Conservation (phyloP, 1,140 invertebrate genomes). For the Chionoecetes opilio region DNA sequence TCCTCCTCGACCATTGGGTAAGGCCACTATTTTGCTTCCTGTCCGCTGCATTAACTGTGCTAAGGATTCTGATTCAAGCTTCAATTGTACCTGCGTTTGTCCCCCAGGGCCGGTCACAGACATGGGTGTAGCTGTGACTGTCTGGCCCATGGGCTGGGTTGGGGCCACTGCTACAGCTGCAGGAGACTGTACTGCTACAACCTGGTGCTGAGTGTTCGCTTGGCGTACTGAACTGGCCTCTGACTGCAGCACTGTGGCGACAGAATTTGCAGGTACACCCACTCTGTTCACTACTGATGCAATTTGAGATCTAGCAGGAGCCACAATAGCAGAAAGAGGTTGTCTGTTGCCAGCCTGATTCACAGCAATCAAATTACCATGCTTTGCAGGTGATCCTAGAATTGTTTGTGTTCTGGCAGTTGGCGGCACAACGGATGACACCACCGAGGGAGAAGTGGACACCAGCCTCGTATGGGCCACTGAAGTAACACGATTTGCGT, state of each 20-base stretch:
- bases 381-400: constrained; percentile 37
- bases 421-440: constrained; percentile 76
- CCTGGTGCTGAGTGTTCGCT: constrained; percentile 49
- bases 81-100: constrained; percentile 76
- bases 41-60: constrained; percentile 79
- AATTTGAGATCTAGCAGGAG: constrained; percentile 50
- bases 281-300: constrained; percentile 71
- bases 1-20: constrained; percentile 80
- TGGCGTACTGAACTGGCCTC: constrained; percentile 1
- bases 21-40: constrained; percentile 78
- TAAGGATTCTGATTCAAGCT: constrained; percentile 69
- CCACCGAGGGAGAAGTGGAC: constrained; percentile 76
- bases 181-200: constrained; percentile 47
- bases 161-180: constrained; percentile 58
- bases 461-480: constrained; percentile 76
- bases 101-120: constrained; percentile 73
- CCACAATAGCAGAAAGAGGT: constrained; percentile 25
- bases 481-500: constrained; percentile 62
- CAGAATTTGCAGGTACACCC: constrained; percentile 47
- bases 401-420: constrained; percentile 50
- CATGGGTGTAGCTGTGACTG: constrained; percentile 62
- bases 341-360: constrained; percentile 62
- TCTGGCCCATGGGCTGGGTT: constrained; percentile 62
- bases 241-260: constrained; percentile 22
- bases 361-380: constrained; percentile 54